phyloP scores from a whole-genome alignment of 2,113 vertebrate species.

The Chaenocephalus aceratus region DNA sequence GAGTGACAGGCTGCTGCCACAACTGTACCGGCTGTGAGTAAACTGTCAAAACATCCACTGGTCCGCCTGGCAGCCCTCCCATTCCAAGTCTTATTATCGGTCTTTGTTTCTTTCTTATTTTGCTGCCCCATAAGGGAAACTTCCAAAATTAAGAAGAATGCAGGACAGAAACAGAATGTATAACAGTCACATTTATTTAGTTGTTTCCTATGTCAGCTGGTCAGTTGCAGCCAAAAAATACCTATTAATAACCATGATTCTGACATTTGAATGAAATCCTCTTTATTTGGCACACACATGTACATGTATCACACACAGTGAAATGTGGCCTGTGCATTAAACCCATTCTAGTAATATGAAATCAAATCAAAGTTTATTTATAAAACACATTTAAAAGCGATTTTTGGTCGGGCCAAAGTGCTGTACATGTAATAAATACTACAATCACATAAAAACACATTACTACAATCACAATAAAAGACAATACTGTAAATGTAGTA shows the following conservation, averaged over 20 bases:
- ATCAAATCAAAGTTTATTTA: too few relatives aligned
- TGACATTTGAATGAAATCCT: too few relatives aligned
- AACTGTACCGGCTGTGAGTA: slow-evolving; percentile 62
- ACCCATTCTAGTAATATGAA: too few relatives aligned
- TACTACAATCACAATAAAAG: too few relatives aligned
- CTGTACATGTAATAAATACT: too few relatives aligned
- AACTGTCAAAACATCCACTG: slow-evolving; percentile 72
- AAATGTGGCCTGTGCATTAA: too few relatives aligned
- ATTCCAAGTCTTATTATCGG: slow-evolving; percentile 35
- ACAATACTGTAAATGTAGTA: too few relatives aligned
- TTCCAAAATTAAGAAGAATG: slow-evolving; percentile 12
- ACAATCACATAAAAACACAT: too few relatives aligned
- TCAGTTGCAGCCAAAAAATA: neutral
- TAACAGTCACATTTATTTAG: neutral
- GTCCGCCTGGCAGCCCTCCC: slow-evolving; percentile 65
- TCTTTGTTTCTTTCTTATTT: slow-evolving; percentile 12
- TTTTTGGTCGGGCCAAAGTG: too few relatives aligned
- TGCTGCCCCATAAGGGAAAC: slow-evolving; percentile 19
- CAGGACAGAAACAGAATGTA: neutral
- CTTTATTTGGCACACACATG: too few relatives aligned
- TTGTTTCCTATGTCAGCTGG: neutral
- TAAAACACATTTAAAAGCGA: too few relatives aligned
- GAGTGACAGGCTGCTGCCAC: slow-evolving; percentile 71
- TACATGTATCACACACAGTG: too few relatives aligned
- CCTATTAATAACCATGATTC: neutral